Evolutionary conservation across 2,888 invertebrate genomes (phyloP), one percentile per base, ranked within the genome.

Genomic region (Conus canariensis): DNA sequence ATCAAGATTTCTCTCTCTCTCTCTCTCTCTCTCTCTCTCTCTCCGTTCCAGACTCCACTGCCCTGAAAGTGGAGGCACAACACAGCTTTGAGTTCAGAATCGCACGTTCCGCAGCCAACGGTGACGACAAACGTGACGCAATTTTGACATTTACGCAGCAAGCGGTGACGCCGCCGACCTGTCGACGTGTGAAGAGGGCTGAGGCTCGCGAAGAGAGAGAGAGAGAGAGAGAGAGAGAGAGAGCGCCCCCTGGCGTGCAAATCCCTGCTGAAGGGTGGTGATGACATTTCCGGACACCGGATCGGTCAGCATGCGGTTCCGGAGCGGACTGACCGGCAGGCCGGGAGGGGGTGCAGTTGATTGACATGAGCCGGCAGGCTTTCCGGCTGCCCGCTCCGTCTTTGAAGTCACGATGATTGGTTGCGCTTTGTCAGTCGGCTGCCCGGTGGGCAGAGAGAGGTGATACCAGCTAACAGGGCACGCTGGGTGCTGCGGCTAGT

Each of bases 261-360:
- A 80, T 45, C 77, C 12, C 30, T 12, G 30, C 6, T 30, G 77
- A 80, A 77, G 12, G 77, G 10, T 8, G 22, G 30, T 80, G 77
- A 80, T 80, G 77, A 80, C 77, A 30, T 25, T 80, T 80, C 77
- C 77, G n/a, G 64, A 64, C 64, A 64, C 77, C 3, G 77, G 30
- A 80, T 30, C 30, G 30, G 77, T 30, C 77, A 80, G 77, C 77
- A 45, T 14, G 77, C 30, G 77, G 77, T 30, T 30, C 30, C 30
- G 14, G 77, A 80, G 9, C 74, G 70, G n/a, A n/a, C 74, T n/a
- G 74, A 74, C 74, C 74, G 9, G 74, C 30, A 3, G 30, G 14
- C 16, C 30, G 74, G n/a, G 74, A n/a, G 45, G 77, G 30, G 30
- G 77, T 30, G 14, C 12, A 30, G 16, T 30, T 80, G 77, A 80